Evolutionary conservation across 2,113 vertebrate species (phyloP).

Genomic region (Neoarius graeffei): DNA sequence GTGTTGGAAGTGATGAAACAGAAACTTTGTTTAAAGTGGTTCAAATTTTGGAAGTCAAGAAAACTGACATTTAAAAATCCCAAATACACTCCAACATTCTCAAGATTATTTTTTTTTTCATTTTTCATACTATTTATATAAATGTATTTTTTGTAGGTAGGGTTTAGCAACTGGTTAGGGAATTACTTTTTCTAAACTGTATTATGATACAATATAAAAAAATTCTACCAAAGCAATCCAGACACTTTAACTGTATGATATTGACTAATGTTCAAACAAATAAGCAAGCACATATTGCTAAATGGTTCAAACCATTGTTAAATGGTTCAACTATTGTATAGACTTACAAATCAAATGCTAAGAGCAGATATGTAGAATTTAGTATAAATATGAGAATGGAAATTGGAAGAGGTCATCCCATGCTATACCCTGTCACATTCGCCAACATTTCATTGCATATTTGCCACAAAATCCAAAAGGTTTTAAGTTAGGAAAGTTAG

Average conservation of each 20-base stretch:
- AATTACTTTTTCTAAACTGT: neutral
- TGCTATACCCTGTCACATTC: neutral
- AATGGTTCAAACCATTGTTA: neutral
- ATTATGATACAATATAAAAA: neutral
- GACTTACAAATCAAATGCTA: neutral
- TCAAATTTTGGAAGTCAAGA: conserved; percentile 34
- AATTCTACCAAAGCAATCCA: neutral
- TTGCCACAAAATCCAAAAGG: neutral
- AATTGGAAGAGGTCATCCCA: neutral
- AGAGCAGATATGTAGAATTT: neutral
- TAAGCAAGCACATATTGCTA: neutral
- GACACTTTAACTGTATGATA: neutral
- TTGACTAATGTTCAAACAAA: neutral
- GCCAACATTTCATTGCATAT: neutral
- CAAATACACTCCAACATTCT: conserved; percentile 42
- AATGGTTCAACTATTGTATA: neutral
- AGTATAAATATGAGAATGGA: neutral
- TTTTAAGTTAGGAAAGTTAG: neutral
- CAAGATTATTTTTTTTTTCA: neutral
- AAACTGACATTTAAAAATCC: conserved; percentile 55
- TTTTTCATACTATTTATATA: neutral
- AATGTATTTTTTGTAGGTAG: neutral
- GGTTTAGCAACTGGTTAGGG: neutral
- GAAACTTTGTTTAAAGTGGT: conserved; percentile 22
- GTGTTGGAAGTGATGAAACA: conserved; percentile 25